Conservation (phyloP, 2,888 invertebrate genomes). For the Drosophila merina region DNA sequence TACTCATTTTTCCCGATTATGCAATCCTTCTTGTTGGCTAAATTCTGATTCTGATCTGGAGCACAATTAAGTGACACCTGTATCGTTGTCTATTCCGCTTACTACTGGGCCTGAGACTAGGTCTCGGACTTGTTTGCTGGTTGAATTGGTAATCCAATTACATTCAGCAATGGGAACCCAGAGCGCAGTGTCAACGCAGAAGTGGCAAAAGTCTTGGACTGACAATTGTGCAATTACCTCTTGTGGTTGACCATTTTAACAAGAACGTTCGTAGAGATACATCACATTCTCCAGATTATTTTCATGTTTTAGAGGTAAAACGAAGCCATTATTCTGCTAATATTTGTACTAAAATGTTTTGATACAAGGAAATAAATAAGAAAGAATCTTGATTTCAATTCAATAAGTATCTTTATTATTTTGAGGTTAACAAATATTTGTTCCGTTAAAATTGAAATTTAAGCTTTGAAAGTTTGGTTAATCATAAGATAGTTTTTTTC, state of each 20-base stretch:
- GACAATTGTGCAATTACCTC: conserved; percentile 53
- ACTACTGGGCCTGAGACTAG: conserved; percentile 50
- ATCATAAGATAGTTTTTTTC: not conserved
- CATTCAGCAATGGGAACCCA: conserved; percentile 31
- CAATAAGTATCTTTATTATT: too few relatives aligned
- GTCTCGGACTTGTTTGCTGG: conserved; percentile 35
- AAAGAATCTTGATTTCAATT: too few relatives aligned
- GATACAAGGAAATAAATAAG: too few relatives aligned
- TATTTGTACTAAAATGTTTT: too few relatives aligned
- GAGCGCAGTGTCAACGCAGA: conserved; percentile 30
- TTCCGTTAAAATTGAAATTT: not conserved
- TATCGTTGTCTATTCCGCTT: conserved; percentile 45
- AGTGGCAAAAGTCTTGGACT: conserved; percentile 40
- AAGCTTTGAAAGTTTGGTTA: not conserved
- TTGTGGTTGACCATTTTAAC: conserved; percentile 31
- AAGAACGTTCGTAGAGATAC: not conserved
- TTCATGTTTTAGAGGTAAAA: not conserved
- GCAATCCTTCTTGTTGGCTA: conserved; percentile 1
- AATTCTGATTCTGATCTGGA: conserved; percentile 5
- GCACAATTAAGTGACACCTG: conserved; percentile 9
- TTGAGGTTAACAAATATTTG: not conserved
- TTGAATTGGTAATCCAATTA: conserved; percentile 65
- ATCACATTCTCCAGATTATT: not conserved
- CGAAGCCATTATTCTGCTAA: too few relatives aligned
- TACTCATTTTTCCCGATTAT: conserved; percentile 47